Conservation (phyloP, 2,888 invertebrate genomes). For the Lamellibrachia satsuma region DNA sequence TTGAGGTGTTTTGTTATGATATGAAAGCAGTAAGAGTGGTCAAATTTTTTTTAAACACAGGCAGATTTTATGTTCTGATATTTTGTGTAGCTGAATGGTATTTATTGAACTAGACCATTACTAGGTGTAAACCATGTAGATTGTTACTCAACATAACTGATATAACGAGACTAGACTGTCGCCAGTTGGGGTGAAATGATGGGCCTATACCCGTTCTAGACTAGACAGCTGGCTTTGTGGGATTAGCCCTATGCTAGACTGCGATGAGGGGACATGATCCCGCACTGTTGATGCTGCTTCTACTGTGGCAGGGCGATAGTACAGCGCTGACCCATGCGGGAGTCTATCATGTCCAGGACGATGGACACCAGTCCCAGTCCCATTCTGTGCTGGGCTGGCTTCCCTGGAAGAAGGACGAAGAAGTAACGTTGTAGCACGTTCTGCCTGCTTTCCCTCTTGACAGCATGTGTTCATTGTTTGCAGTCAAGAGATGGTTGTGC, state of each 20-base stretch:
- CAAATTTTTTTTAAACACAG: too few relatives aligned
- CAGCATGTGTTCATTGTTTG: not conserved
- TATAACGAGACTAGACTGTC: too few relatives aligned
- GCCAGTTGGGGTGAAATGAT: too few relatives aligned
- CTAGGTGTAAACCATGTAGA: too few relatives aligned
- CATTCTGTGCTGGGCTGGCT: not conserved
- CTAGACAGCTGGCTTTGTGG: not conserved
- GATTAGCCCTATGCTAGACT: not conserved
- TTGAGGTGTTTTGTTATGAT: not conserved
- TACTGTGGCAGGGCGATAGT: not conserved
- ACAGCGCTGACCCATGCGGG: not conserved
- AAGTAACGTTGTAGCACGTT: conserved; percentile 6
- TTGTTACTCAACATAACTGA: too few relatives aligned
- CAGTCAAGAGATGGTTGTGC: conserved; percentile 5
- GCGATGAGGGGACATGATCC: not conserved
- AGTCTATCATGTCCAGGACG: not conserved
- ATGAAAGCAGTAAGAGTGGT: not conserved
- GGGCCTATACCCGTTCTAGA: too few relatives aligned
- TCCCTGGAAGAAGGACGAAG: conserved; percentile 3
- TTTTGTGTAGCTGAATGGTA: too few relatives aligned
- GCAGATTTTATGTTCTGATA: too few relatives aligned
- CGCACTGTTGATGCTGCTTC: not conserved
- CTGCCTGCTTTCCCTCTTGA: conserved; percentile 7
- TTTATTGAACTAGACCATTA: too few relatives aligned
- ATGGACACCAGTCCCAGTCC: not conserved